These are phyloP conservation scores for Megastigmus dorsalis DNA, from an alignment of 2,888 invertebrate genomes.

Conservation along the genomic window DNA sequence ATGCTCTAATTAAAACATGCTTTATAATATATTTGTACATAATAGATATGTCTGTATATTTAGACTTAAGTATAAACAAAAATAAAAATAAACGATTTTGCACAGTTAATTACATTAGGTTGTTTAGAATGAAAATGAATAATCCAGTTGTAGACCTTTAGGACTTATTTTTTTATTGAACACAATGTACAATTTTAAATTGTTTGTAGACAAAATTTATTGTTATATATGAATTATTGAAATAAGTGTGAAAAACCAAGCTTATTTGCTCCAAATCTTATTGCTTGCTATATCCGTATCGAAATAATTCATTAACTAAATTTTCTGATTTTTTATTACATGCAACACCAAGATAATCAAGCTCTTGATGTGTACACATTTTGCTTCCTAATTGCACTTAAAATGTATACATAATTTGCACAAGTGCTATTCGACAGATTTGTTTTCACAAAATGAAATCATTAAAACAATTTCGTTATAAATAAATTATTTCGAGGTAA, in stretches of 20 bases:
- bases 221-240: conserved; percentile 5
- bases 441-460: conserved; percentile 5
- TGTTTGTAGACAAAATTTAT: conserved; percentile 10
- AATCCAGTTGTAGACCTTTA: conserved; percentile 2
- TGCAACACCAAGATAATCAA: conserved; percentile 3
- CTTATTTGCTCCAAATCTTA: conserved; percentile 12
- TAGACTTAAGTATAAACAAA: conserved; percentile 13
- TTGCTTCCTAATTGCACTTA: neutral
- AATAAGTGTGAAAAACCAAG: neutral
- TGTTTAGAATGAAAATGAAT: conserved; percentile 5
- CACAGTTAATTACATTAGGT: conserved; percentile 6
- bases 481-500: conserved; percentile 29
- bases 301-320: neutral
- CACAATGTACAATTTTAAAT: conserved; percentile 49
- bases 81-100: conserved; percentile 36
- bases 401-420: neutral
- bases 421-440: no score
- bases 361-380: neutral
- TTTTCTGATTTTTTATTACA: neutral
- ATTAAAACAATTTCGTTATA: conserved; percentile 9
- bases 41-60: conserved; percentile 20
- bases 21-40: conserved; percentile 40
- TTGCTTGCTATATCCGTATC: conserved; percentile 8
- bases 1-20: conserved; percentile 10
- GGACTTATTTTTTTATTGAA: conserved; percentile 46